phyloP scores from a whole-genome alignment of 2,888 invertebrate genomes.

The Tipula helvola region DNA sequence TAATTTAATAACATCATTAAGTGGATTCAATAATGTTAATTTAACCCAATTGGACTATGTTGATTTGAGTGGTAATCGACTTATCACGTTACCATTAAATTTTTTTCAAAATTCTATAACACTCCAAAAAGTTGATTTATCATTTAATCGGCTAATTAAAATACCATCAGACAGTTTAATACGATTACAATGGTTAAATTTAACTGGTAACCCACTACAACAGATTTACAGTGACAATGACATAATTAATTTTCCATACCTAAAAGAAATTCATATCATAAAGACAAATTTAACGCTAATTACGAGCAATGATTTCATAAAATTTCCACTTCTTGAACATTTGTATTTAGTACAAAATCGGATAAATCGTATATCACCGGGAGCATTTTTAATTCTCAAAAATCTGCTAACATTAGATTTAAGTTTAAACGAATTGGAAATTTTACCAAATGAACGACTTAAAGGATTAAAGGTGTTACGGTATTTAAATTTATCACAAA shows the following conservation, averaged over 20 bases:
- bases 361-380: constrained; percentile 68
- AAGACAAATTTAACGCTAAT: constrained; percentile 70
- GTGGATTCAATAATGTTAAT: constrained; percentile 64
- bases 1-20: constrained; percentile 60
- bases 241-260: constrained; percentile 57
- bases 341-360: constrained; percentile 60
- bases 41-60: constrained; percentile 59
- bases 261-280: constrained; percentile 70
- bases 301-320: constrained; percentile 74
- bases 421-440: constrained; percentile 68
- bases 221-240: constrained; percentile 57
- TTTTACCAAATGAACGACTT: constrained; percentile 71
- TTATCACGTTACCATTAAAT: constrained; percentile 66
- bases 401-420: constrained; percentile 67
- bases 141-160: constrained; percentile 65
- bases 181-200: constrained; percentile 60
- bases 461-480: constrained; percentile 62
- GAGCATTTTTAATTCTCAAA: constrained; percentile 66
- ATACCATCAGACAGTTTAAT: constrained; percentile 61
- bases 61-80: constrained; percentile 61
- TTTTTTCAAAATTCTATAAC: constrained; percentile 63
- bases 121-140: constrained; percentile 61
- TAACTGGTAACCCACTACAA: constrained; percentile 69
- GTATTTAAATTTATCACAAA: constrained; percentile 70
- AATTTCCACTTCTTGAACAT: constrained; percentile 65